Evolutionary conservation across 2,113 vertebrate species (phyloP), one percentile per base, ranked within the genome.

Genomic region (Dendropsophus ebraccatus): DNA sequence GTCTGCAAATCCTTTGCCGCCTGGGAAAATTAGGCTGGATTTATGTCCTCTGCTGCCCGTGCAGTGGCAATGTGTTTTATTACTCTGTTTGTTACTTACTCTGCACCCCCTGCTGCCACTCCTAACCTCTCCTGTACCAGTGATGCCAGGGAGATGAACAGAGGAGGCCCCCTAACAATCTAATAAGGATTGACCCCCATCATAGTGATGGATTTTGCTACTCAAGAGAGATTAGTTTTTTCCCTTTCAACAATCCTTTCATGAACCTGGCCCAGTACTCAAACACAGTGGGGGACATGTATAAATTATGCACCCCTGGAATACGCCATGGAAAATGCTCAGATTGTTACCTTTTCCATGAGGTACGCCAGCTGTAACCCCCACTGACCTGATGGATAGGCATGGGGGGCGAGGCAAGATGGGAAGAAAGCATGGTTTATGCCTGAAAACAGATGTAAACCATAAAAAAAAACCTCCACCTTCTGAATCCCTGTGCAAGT

Each of bases 41-140:
- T 86, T 73, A 86, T 86, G 75, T 72, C 28, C 75, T 70, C 30
- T 41, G 65, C 76, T 47, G 75, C 30, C 25, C 45, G 19, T 5
- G 60, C 47, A 35, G 19, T 70, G 67, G 47, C 30, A 69, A 54
- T 49, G 21, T 70, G 60, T 69, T 85, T 85, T 86, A 86, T 86
- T 35, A n/a, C 58, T 25, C 28, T 11, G 47, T 47, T 69, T 30
- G 30, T 37, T 85, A 70, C 41, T 85, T 56, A 72, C 62, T 56
- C 32, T n/a, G 50, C 21, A 50, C 11, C 11, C 35, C 50, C 84
- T 45, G 35, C 30, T 69, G 65, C n/a, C 25, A 23, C 1, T 11
- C 17, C 12, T 72, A 54, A 41, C 47, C 69, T 7, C 60, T 54
- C 41, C 41, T 19, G 73, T 77, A 23, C 82, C 52, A 12, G 25